A percentile compares a stretch with the other conserved stretches of the same genome.
Conservation (phyloP, 2,888 invertebrate species). For the Tineola bisselliella region DNA sequence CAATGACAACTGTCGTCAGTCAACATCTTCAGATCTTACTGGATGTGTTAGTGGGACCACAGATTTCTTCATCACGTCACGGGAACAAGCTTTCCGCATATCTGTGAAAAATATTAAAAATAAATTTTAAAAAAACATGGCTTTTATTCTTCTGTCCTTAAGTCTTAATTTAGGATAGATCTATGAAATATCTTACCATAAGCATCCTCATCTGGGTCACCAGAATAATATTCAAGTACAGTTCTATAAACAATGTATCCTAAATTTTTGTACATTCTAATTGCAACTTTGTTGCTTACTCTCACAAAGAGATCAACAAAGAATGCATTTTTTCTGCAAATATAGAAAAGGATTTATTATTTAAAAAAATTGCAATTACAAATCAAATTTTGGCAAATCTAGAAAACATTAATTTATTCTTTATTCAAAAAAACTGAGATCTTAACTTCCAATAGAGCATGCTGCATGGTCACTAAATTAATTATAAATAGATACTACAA, state of each 20-base stretch:
- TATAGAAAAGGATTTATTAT: too few species aligned
- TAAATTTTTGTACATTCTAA: conserved; percentile 95
- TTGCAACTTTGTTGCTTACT: conserved; percentile 96
- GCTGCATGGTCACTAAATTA: too few species aligned
- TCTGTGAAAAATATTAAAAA: too few species aligned
- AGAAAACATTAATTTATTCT: too few species aligned
- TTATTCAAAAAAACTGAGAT: too few species aligned
- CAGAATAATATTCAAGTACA: conserved; percentile 97
- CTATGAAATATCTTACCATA: conserved; percentile 76
- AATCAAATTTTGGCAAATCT: too few species aligned
- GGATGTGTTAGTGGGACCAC: conserved; percentile 94
- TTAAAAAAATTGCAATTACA: too few species aligned
- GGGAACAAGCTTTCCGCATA: conserved; percentile 97
- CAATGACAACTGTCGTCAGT: conserved; percentile 51
- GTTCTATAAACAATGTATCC: conserved; percentile 97
- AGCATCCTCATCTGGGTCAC: conserved; percentile 98
- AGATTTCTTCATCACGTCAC: conserved; percentile 91
- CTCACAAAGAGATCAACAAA: conserved; percentile 99
- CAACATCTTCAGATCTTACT: conserved; percentile 94
- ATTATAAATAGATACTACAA: conserved; percentile 23
- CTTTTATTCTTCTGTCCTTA: too few species aligned
- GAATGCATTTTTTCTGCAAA: conserved; percentile 89
- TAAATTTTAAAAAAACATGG: too few species aligned
- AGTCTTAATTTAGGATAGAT: too few species aligned
- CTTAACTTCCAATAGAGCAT: too few species aligned